Evolutionary conservation across 92 coral and sea anemone species (phyloP), one percentile per base, ranked within the genome.

Genomic region (Hydrozoanthus gracilis): DNA sequence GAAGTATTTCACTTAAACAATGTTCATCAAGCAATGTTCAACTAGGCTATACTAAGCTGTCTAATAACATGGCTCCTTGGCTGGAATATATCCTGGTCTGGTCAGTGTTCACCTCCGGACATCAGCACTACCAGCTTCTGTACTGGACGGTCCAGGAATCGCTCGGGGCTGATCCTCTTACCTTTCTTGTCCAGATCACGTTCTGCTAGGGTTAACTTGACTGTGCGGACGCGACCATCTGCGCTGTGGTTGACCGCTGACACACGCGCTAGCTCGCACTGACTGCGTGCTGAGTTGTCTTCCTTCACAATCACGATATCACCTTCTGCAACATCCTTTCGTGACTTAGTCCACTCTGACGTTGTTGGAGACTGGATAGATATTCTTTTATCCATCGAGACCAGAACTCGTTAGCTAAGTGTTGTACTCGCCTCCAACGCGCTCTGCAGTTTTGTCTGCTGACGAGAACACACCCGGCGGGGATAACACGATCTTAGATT

Each of bases 361-460:
- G 74, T 47, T 73, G 47, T 83, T 73, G 65, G 64, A 73, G 71
- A 50, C 64, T 56, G 79, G 46, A 6, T 18, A 76, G 65, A 65
- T 17, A 76, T 9, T 76, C 80, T 20, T 52, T 75, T 75, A 62
- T 17, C 79, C 79, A 75, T 10, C 79, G 79, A 48, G 64, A n/a
- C 79, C 79, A 75, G 46, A 75, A 75, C 60, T 73, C 77, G 8
- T 73, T 73, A 3, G 77, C 77, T 10, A 73, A 49, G 54, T 73
- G 77, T 44, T 73, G 79, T 9, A 75, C 79, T 48, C 79, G 47
- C 44, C 79, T 75, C 79, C 62, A 75, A 44, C 79, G 62, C 79
- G 35, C 44, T 16, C 79, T 51, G 58, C 61, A 49, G 79, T 75
- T n/a, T n/a, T n/a, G n/a, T n/a, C n/a, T n/a, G n/a, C n/a, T n/a